phyloP scores from a whole-genome alignment of 2,797 vertebrate species.

The Chiroxiphia lanceolata region DNA sequence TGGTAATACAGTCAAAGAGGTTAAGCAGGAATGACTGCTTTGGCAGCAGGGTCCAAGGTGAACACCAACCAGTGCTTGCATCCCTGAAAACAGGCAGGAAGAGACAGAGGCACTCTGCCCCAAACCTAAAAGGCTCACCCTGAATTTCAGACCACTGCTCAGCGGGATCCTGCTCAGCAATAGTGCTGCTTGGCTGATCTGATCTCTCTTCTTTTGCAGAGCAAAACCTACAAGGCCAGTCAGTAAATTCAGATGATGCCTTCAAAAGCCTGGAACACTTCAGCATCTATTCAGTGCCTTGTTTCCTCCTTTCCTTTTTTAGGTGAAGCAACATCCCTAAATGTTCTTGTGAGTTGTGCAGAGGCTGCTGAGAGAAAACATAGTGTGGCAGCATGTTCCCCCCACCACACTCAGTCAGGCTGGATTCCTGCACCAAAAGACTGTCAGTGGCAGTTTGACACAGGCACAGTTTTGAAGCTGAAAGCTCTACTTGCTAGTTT shows the following conservation, averaged over 20 bases:
- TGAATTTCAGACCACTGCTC: background rate
- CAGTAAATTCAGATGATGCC: background rate
- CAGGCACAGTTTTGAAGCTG: conserved; percentile 33
- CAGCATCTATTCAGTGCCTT: background rate
- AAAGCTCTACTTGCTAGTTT: conserved; percentile 29
- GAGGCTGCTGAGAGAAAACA: background rate
- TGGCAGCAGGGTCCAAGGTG: background rate
- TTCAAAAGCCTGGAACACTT: background rate
- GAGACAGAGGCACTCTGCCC: background rate
- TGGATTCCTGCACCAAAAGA: conserved; percentile 42
- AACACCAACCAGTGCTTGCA: background rate
- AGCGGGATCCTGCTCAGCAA: background rate
- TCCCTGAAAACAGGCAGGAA: background rate
- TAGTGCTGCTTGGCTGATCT: background rate
- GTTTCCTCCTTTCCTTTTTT: background rate
- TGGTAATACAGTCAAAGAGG: background rate
- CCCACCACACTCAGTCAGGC: background rate
- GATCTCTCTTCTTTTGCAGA: background rate
- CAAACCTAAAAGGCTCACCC: background rate
- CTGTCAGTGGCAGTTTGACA: conserved; percentile 45
- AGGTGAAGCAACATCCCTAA: background rate
- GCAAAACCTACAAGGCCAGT: background rate
- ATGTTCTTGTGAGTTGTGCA: background rate
- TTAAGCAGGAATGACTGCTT: background rate
- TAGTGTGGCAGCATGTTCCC: background rate